Evolutionary conservation across 2,797 vertebrate genomes (phyloP).

Genomic region (Pelodytes ibericus): DNA sequence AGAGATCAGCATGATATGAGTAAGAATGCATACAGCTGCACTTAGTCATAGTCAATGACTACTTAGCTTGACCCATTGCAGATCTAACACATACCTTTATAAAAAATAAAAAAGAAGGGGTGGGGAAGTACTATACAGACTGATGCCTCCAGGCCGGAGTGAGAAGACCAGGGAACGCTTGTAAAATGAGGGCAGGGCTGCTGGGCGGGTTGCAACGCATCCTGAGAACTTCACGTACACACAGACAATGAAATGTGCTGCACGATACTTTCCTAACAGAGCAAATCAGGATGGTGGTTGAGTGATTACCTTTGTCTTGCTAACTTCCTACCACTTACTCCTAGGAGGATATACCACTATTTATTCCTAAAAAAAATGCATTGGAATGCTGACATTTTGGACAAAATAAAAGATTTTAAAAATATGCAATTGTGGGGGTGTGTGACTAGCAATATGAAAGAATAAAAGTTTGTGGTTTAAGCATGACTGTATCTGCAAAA

Average conservation of each 20-base stretch:
- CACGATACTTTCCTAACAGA: conserved; percentile 16
- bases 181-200: conserved; percentile 37
- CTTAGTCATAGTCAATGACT: conserved; percentile 12
- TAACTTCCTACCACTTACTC: conserved; percentile 24
- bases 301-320: conserved; percentile 28
- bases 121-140: conserved; percentile 22
- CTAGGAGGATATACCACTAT: no score
- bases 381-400: no score
- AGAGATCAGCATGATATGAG: not conserved
- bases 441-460: no score
- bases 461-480: no score
- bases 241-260: conserved; percentile 38
- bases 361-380: no score
- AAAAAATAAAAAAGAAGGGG: conserved; percentile 9
- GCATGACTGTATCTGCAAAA: no score
- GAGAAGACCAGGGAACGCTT: conserved; percentile 42
- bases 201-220: conserved; percentile 34
- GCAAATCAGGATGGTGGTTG: conserved; percentile 15
- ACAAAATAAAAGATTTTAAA: no score
- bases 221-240: conserved; percentile 35
- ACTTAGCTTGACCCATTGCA: not conserved
- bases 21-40: not conserved
- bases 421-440: no score
- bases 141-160: conserved; percentile 36
- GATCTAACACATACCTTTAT: conserved; percentile 9